These are phyloP conservation scores for Nyctalus aviator DNA, from an alignment of 2,797 vertebrate species.

Conservation along the genomic window DNA sequence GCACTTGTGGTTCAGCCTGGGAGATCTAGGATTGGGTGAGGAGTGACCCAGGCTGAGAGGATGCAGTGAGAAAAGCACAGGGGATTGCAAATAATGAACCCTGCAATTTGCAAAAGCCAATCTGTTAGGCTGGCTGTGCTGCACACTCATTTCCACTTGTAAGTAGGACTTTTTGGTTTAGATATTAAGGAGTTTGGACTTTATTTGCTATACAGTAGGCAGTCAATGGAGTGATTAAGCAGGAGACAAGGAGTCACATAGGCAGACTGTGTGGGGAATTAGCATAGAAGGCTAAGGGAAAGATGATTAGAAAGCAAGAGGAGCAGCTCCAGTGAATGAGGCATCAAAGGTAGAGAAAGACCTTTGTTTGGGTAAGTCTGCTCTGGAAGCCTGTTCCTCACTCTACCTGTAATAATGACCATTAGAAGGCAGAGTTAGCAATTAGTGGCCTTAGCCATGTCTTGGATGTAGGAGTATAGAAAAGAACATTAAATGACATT, in stretches of 20 bases:
- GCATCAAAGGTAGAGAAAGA: background rate
- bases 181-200: background rate
- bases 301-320: background rate
- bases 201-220: background rate
- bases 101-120: background rate
- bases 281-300: background rate
- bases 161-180: background rate
- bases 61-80: background rate
- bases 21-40: background rate
- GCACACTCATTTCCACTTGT: background rate
- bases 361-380: fast-evolving
- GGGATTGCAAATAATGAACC: background rate
- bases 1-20: fast-evolving
- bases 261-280: background rate
- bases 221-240: background rate
- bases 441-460: background rate
- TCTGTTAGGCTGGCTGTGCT: background rate
- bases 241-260: background rate
- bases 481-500: background rate
- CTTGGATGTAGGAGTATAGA: background rate
- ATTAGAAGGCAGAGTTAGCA: background rate
- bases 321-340: background rate
- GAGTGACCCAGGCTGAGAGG: background rate
- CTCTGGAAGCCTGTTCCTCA: background rate
- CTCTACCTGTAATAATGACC: background rate